Conservation (phyloP, 2,797 vertebrate genomes). For the Caiman crocodilus region DNA sequence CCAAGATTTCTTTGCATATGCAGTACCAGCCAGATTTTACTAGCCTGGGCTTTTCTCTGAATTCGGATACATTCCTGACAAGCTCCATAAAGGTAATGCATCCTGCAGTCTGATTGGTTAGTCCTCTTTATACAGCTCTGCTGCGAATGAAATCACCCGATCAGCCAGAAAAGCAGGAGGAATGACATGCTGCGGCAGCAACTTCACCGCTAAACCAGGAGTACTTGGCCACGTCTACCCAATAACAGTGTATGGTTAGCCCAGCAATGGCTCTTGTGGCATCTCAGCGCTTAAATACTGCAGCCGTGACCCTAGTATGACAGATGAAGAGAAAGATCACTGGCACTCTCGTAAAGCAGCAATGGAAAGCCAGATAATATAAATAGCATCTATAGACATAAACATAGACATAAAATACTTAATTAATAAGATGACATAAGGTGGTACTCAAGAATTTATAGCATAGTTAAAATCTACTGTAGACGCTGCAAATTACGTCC, state of each 20-base stretch:
- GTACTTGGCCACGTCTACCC: neutral
- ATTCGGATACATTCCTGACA: neutral
- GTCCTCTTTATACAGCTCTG: neutral
- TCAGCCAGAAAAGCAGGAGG: neutral
- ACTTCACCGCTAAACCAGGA: neutral
- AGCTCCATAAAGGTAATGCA: neutral
- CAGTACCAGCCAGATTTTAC: neutral
- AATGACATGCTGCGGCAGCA: neutral
- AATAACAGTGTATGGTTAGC: neutral
- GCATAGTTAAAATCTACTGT: neutral
- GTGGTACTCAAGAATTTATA: constrained; percentile 50
- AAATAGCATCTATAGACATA: rapidly evolving
- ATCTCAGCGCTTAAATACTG: rapidly evolving
- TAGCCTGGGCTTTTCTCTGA: rapidly evolving
- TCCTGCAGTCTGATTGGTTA: neutral
- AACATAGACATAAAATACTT: neutral
- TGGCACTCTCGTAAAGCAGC: neutral
- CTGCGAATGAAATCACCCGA: neutral
- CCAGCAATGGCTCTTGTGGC: rapidly evolving
- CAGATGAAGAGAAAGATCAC: neutral
- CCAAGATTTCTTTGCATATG: rapidly evolving
- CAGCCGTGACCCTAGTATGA: neutral
- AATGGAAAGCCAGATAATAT: neutral
- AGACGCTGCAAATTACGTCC: neutral
- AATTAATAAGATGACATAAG: constrained; percentile 54